These are phyloP conservation scores for Panurus biarmicus DNA, from an alignment of 2,113 vertebrate species.

Conservation along the genomic window DNA sequence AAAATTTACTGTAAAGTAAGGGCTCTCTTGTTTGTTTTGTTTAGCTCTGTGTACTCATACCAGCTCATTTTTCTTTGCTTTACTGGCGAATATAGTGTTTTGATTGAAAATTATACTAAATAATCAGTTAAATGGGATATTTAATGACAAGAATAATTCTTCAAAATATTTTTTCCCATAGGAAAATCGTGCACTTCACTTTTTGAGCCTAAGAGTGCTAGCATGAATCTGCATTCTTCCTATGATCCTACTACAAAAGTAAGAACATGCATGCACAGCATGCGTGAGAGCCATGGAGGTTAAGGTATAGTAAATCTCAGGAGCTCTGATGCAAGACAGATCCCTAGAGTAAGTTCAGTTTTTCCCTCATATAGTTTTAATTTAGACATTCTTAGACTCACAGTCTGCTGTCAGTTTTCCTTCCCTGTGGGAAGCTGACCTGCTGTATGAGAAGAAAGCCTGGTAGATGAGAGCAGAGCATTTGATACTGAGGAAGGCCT, in stretches of 20 bases:
- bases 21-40: constrained; percentile 38
- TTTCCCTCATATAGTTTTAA: not conserved
- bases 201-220: not conserved
- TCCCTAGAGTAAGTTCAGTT: not conserved
- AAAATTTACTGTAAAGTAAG: constrained; percentile 6
- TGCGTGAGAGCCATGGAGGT: not conserved
- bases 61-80: constrained; percentile 53
- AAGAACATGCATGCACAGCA: not conserved
- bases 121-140: constrained; percentile 34
- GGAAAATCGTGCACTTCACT: constrained; percentile 15
- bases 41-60: constrained; percentile 35
- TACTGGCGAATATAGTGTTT: constrained; percentile 5
- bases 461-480: not conserved
- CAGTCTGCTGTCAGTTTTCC: not conserved
- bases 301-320: not conserved
- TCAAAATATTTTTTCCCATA: constrained; percentile 49
- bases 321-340: not conserved
- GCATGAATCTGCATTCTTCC: not conserved
- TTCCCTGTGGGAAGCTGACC: not conserved
- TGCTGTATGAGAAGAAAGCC: not conserved
- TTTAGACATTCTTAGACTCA: not conserved
- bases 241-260: not conserved
- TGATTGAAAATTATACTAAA: constrained; percentile 59
- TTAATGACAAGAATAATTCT: constrained; percentile 41
- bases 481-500: not conserved